A percentile compares a stretch with the other conserved stretches of the same genome.
Evolutionary conservation across 2,113 vertebrate genomes (phyloP).

Genomic region (Phrynosoma platyrhinos): DNA sequence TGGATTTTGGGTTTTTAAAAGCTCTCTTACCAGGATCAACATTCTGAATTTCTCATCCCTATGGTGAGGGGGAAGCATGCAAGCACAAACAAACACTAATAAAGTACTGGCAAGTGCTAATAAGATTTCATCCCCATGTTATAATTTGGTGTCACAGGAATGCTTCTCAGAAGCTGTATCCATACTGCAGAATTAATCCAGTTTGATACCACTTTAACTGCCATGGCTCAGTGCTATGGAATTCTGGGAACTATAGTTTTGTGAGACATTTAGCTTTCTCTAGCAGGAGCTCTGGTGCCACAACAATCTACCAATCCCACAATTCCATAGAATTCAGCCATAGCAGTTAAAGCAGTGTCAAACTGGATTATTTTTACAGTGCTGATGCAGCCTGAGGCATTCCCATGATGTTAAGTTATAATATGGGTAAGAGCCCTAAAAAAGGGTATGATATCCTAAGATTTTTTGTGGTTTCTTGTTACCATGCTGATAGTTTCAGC

Average conservation of each 20-base stretch:
- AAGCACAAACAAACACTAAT: slow-evolving; percentile 53
- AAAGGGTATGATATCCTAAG: slow-evolving; percentile 14
- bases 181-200: too few species aligned
- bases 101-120: slow-evolving; percentile 39
- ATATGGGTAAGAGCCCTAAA: slow-evolving; percentile 24
- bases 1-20: neutral
- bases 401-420: slow-evolving; percentile 8
- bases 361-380: too few species aligned
- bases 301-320: too few species aligned
- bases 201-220: too few species aligned
- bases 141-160: slow-evolving; percentile 15
- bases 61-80: slow-evolving; percentile 53
- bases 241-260: too few species aligned
- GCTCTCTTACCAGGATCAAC: slow-evolving; percentile 56
- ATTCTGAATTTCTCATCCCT: slow-evolving; percentile 76
- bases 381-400: neutral
- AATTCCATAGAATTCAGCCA: too few species aligned
- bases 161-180: neutral
- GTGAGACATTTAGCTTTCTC: too few species aligned
- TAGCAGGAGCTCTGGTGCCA: too few species aligned
- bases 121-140: slow-evolving; percentile 20
- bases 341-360: too few species aligned
- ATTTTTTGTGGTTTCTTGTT: slow-evolving; percentile 36
- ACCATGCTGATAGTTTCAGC: slow-evolving; percentile 32
- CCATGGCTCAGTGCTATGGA: too few species aligned